Conservation (phyloP, 92 coral and sea anemone species). For the Epizoanthus illoricatus region DNA sequence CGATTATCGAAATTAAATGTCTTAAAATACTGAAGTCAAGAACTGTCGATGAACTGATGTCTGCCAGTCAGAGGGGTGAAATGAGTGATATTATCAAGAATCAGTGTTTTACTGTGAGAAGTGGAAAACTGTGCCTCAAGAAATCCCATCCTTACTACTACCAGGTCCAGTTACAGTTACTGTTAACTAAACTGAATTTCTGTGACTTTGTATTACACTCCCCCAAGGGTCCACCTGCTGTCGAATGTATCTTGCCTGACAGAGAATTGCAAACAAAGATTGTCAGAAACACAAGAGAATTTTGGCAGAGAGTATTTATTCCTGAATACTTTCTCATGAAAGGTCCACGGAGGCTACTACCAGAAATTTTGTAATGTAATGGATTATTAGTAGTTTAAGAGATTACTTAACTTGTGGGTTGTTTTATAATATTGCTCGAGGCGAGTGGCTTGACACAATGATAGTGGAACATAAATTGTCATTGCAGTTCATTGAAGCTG, state of each 20-base stretch:
- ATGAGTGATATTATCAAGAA: neutral
- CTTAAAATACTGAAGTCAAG: neutral
- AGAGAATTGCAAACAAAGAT: slow-evolving; percentile 10
- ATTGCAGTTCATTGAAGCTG: no score
- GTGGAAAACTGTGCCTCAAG: neutral
- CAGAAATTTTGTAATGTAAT: no score
- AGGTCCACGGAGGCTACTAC: no score
- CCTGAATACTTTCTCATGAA: no score
- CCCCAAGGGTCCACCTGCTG: slow-evolving; percentile 34
- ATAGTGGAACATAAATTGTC: no score
- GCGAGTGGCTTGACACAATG: no score
- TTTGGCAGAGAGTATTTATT: no score
- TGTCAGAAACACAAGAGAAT: slow-evolving; percentile 14
- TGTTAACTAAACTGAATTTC: slow-evolving; percentile 7
- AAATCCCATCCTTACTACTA: neutral
- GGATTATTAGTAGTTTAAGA: no score
- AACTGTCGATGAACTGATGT: slow-evolving; percentile 6
- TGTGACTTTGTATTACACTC: slow-evolving; percentile 34
- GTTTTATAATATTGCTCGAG: no score
- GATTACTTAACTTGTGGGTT: no score
- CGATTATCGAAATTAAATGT: slow-evolving; percentile 12
- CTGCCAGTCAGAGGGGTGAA: neutral
- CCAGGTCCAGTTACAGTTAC: neutral
- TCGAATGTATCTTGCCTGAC: slow-evolving; percentile 31
- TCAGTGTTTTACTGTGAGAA: neutral